A percentile compares a stretch with the other conserved stretches of the same genome.
Conservation (phyloP, 53 echinoderm and acorn worm species). For the Arbacia lixula region DNA sequence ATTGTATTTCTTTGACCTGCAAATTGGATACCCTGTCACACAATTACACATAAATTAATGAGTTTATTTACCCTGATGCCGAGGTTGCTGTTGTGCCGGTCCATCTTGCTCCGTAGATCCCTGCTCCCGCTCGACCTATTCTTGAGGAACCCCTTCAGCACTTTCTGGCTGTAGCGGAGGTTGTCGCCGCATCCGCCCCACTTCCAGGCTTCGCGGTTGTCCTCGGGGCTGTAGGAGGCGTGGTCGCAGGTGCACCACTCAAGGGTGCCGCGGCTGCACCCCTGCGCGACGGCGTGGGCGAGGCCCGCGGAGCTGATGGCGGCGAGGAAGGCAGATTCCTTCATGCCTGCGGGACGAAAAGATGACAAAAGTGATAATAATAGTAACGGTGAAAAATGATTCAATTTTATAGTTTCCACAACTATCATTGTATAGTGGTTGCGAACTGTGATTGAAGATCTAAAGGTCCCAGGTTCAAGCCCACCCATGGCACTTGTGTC, state of each 20-base stretch:
- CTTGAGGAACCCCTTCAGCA: conserved; percentile 87
- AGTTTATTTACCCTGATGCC: conserved; percentile 77
- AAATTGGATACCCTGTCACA: too few relatives aligned
- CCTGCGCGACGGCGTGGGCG: conserved; percentile 81
- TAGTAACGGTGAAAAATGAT: too few relatives aligned
- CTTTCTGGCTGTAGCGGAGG: conserved; percentile 85
- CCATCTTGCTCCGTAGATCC: conserved; percentile 72
- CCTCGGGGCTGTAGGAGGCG: conserved; percentile 74
- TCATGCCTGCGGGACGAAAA: conserved; percentile 86
- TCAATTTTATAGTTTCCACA: too few relatives aligned
- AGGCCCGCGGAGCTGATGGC: conserved; percentile 93
- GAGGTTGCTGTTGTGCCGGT: conserved; percentile 90
- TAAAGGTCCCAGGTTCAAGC: too few relatives aligned
- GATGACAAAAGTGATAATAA: too few relatives aligned
- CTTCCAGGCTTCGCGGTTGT: conserved; percentile 87
- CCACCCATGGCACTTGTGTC: too few relatives aligned
- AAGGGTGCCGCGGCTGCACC: conserved; percentile 81
- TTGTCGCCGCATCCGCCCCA: conserved; percentile 99
- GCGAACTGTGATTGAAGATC: too few relatives aligned
- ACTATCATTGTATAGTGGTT: too few relatives aligned
- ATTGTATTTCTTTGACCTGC: too few relatives aligned
- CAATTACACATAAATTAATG: too few relatives aligned
- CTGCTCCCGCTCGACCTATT: conserved; percentile 39
- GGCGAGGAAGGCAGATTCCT: conserved; percentile 83
- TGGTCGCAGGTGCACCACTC: conserved; percentile 87